phyloP scores from a whole-genome alignment of 37 sponge, comb jelly and placozoan genomes.

The Sycon ciliatum region DNA sequence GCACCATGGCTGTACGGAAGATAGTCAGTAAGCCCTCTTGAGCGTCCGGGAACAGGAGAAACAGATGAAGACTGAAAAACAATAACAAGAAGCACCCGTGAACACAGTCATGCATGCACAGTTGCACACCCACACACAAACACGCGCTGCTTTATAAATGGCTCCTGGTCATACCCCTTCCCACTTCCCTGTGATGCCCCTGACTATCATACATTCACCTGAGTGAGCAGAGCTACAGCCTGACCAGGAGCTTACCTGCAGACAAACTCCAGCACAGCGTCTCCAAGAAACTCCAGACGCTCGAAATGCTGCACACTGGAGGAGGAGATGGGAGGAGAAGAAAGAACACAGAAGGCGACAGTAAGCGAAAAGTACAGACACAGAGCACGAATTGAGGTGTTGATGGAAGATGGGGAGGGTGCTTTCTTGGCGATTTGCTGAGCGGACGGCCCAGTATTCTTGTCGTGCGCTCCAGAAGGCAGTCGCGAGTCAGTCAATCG shows the following conservation, averaged over 20 bases:
- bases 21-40: constrained; percentile 37
- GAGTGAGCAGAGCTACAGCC: too few relatives aligned
- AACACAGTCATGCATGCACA: not conserved
- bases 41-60: constrained; percentile 38
- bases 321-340: not conserved
- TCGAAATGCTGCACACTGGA: constrained; percentile 48
- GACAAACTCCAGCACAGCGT: constrained; percentile 63
- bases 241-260: constrained; percentile 53
- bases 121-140: too few relatives aligned
- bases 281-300: constrained; percentile 63
- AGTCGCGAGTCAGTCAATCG: too few relatives aligned
- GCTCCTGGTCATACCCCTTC: too few relatives aligned
- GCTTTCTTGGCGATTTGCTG: too few relatives aligned
- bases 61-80: constrained; percentile 51
- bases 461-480: too few relatives aligned
- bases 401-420: too few relatives aligned
- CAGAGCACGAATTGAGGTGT: not conserved
- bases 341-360: not conserved
- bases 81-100: not conserved
- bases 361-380: constrained; percentile 2
- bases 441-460: too few relatives aligned
- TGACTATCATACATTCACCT: not conserved
- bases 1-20: constrained; percentile 37
- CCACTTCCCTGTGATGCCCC: too few relatives aligned
- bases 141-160: too few relatives aligned